These are phyloP conservation scores for Monopterus albus DNA, from an alignment of 2,113 vertebrate species.

Conservation along the genomic window DNA sequence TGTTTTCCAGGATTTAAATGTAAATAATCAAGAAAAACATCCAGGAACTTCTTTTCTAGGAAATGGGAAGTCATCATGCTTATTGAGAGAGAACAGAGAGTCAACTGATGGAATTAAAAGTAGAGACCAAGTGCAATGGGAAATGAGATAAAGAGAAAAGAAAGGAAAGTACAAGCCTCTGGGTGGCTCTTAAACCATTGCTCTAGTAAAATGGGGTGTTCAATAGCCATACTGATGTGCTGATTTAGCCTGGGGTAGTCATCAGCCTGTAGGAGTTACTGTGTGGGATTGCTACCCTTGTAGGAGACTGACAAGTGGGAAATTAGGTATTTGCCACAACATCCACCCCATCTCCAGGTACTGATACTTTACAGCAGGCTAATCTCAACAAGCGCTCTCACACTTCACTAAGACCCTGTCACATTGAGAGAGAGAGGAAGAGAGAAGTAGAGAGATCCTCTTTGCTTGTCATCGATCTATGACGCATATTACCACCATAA, in stretches of 20 bases:
- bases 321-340: conserved; percentile 45
- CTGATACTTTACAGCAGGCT: conserved; percentile 46
- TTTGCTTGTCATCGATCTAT: conserved; percentile 77
- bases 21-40: conserved; percentile 8
- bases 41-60: background rate
- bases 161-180: background rate
- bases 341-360: conserved; percentile 30
- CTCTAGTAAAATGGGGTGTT: conserved; percentile 20
- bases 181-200: conserved; percentile 14
- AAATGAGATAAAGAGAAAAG: conserved; percentile 12
- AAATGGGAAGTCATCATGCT: background rate
- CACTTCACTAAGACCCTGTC: conserved; percentile 55
- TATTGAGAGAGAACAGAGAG: background rate
- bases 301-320: conserved; percentile 52
- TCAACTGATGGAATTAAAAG: conserved; percentile 24
- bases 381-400: conserved; percentile 56
- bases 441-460: conserved; percentile 48
- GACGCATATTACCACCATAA: conserved; percentile 73
- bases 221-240: conserved; percentile 10
- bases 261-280: conserved; percentile 22
- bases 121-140: background rate
- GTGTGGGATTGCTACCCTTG: conserved; percentile 36
- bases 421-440: conserved; percentile 13
- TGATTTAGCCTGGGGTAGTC: background rate
- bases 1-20: conserved; percentile 10